Conservation (phyloP, 2,888 invertebrate genomes). For the Ophion ellenae region DNA sequence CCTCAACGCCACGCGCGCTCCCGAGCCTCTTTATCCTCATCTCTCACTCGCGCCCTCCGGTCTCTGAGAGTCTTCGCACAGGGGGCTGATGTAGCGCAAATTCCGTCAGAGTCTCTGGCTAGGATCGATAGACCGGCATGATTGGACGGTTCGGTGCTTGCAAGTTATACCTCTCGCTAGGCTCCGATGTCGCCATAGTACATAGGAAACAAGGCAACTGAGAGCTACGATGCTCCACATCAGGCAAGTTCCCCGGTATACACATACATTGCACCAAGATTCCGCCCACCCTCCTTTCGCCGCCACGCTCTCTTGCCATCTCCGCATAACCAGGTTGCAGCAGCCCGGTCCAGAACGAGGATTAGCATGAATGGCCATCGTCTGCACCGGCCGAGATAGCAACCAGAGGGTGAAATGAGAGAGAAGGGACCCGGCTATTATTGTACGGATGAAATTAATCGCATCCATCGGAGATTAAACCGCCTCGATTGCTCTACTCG, state of each 20-base stretch:
- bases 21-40: constrained; percentile 76
- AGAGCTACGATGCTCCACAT: constrained; percentile 66
- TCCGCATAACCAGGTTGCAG: constrained; percentile 41
- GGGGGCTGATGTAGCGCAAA: constrained; percentile 8
- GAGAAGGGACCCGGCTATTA: constrained; percentile 73
- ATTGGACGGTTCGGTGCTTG: constrained; percentile 71
- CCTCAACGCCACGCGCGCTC: constrained; percentile 70
- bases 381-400: constrained; percentile 78
- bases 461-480: constrained; percentile 77
- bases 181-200: constrained; percentile 59
- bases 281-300: constrained; percentile 11
- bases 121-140: constrained; percentile 81
- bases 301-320: constrained; percentile 33
- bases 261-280: constrained; percentile 41
- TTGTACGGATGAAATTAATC: constrained; percentile 79
- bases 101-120: constrained; percentile 63
- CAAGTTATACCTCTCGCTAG: constrained; percentile 54
- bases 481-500: constrained; percentile 73
- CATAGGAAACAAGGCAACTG: constrained; percentile 67
- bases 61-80: constrained; percentile 20
- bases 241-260: constrained; percentile 41
- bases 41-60: constrained; percentile 37
- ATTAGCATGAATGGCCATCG: constrained; percentile 80
- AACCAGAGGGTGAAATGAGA: constrained; percentile 66
- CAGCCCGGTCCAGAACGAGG: constrained; percentile 67